Percentiles rank a stretch among this genome's conserved stretches.
Conservation (phyloP, 2,888 invertebrate species). For the Tholera decimalis region DNA sequence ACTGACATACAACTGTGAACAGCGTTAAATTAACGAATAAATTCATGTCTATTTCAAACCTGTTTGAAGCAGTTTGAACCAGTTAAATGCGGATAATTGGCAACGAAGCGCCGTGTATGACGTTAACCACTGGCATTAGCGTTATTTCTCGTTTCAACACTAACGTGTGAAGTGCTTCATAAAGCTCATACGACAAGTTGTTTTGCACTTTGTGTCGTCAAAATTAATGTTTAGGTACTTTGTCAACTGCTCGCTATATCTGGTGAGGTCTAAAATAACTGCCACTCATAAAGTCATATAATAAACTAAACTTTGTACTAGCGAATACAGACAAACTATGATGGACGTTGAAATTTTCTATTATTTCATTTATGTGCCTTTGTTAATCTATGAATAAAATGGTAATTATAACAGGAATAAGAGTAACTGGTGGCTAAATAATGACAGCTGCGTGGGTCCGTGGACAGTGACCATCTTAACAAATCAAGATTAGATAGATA, state of each 20-base stretch:
- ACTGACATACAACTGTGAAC: slow-evolving; percentile 21
- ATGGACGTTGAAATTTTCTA: not conserved
- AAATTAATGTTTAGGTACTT: slow-evolving; percentile 34
- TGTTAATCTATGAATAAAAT: not conserved
- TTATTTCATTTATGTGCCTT: not conserved
- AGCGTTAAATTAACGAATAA: slow-evolving; percentile 28
- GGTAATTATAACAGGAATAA: not conserved
- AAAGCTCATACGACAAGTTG: slow-evolving; percentile 40
- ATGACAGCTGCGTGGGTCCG: too few relatives aligned
- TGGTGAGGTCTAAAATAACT: slow-evolving; percentile 18
- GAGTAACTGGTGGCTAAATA: too few relatives aligned
- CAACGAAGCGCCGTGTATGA: slow-evolving; percentile 43
- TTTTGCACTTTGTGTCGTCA: slow-evolving; percentile 30
- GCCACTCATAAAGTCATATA: slow-evolving; percentile 16
- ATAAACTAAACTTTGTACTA: slow-evolving; percentile 10
- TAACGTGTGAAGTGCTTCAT: slow-evolving; percentile 43
- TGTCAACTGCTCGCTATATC: slow-evolving; percentile 30
- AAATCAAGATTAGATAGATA: too few relatives aligned
- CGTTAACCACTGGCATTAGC: slow-evolving; percentile 48
- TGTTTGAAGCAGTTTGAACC: slow-evolving; percentile 37
- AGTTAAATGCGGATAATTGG: slow-evolving; percentile 53
- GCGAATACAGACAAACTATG: not conserved
- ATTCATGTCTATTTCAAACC: slow-evolving; percentile 34
- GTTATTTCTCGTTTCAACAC: slow-evolving; percentile 53
- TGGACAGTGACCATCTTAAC: too few relatives aligned